Base-by-base conservation (phyloP, 2,888 invertebrate species). In the Drosophila acutilabella region DNA sequence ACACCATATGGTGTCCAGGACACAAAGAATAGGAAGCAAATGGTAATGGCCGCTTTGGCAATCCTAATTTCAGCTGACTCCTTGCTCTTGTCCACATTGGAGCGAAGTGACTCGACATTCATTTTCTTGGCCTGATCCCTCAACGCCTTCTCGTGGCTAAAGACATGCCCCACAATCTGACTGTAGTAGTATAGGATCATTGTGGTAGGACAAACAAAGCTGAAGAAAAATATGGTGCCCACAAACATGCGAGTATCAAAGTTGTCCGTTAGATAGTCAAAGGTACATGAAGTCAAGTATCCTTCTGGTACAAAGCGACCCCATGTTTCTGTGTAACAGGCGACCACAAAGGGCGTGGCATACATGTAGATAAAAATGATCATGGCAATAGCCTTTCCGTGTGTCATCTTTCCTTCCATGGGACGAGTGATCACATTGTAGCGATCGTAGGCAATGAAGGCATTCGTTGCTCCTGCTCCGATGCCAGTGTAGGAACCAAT, bases 1-100 rank as follows among this genome's bases (percentile, higher is more conserved):
- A 96, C 95, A 0, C 96, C 97, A 89, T 98, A 98, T 0, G 98
- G 98, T 4, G 97, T 97, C 98, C 98, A 98, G 0, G 97, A 96
- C 2, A 96, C 94, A 18, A 98, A 95, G 91, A 95, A 97, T 3
- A 97, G 93, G 91, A 96, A 97, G 87, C 97, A 96, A 44, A 97
- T 95, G 0, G 97, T 96, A 45, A 98, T 96, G 2, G 97, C 97
- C 10, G 97, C 97, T 90, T 97, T 97, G 0, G 97, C 97, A 87
- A 97, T 97, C 80, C 96, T 93, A 78, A 97, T 95, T 91, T 97
- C 97, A 0, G 96, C 96, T 95, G 94, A 70, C 60, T 82, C 82
- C 62, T 86, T 82, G 60, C 23, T 83, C 23, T 86, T 82, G 62
- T 82, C 82, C 50, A 86, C 79, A 61, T 82, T 82, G 4, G 82